Conservation (phyloP, 2,797 vertebrate species). For the Nasua narica region DNA sequence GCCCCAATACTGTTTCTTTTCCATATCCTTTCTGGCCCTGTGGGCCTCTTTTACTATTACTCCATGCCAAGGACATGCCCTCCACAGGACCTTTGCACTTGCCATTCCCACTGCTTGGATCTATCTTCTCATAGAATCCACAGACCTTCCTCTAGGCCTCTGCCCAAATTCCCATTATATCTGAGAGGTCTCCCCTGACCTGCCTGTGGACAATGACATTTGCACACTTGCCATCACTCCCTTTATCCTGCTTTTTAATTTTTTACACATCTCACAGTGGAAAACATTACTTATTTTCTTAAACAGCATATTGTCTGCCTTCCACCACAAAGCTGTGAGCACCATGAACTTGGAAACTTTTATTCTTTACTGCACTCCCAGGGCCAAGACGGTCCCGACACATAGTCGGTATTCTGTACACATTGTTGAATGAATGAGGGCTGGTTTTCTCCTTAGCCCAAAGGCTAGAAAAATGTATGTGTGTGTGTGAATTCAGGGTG, state of each 20-base stretch:
- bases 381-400: background rate
- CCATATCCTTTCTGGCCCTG: slow-evolving; percentile 30
- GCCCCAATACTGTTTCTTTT: background rate
- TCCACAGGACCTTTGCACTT: background rate
- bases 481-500: background rate
- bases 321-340: background rate
- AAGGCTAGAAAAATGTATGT: background rate
- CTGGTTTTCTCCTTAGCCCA: background rate
- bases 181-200: background rate
- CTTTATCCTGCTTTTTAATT: background rate
- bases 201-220: background rate
- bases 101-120: background rate
- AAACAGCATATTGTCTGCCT: background rate
- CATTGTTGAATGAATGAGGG: background rate
- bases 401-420: background rate
- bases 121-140: background rate
- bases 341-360: background rate
- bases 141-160: background rate
- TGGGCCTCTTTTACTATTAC: slow-evolving; percentile 38
- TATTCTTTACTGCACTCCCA: background rate
- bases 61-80: background rate
- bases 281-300: background rate
- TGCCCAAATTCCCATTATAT: background rate
- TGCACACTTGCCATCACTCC: background rate
- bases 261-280: background rate